These are phyloP conservation scores for Drosophila pachea DNA, from an alignment of 1,140 invertebrate genomes.

Conservation along the genomic window DNA sequence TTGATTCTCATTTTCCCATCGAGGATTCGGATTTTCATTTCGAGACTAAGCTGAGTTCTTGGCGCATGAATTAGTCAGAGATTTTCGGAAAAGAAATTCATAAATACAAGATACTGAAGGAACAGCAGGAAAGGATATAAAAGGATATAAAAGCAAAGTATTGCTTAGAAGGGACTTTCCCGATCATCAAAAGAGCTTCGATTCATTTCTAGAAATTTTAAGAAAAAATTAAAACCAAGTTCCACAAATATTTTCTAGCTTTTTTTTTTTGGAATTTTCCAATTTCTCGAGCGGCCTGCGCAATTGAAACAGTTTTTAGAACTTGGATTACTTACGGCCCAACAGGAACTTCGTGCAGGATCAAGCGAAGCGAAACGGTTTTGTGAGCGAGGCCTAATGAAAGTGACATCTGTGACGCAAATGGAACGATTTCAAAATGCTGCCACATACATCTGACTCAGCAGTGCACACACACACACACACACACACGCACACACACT, in stretches of 20 bases:
- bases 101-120: too few relatives aligned
- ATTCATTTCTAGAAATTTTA: too few relatives aligned
- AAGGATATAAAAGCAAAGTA: too few relatives aligned
- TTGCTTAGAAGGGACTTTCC: too few relatives aligned
- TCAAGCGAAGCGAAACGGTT: slow-evolving; percentile 51
- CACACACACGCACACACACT: neutral
- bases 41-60: too few relatives aligned
- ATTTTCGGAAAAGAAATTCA: too few relatives aligned
- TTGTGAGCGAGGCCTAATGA: slow-evolving; percentile 50
- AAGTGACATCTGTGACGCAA: slow-evolving; percentile 48
- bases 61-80: too few relatives aligned
- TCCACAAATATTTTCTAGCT: too few relatives aligned
- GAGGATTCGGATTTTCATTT: neutral
- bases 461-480: neutral
- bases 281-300: slow-evolving; percentile 5
- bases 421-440: slow-evolving; percentile 27
- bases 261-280: too few relatives aligned
- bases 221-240: too few relatives aligned
- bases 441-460: slow-evolving; percentile 12
- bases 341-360: slow-evolving; percentile 32
- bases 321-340: slow-evolving; percentile 26
- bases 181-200: too few relatives aligned
- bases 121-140: too few relatives aligned
- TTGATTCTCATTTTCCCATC: neutral
- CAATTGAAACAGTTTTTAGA: slow-evolving; percentile 2